Base-by-base conservation (phyloP, 2,888 invertebrate genomes). In the Sinhomidia bicolor region DNA sequence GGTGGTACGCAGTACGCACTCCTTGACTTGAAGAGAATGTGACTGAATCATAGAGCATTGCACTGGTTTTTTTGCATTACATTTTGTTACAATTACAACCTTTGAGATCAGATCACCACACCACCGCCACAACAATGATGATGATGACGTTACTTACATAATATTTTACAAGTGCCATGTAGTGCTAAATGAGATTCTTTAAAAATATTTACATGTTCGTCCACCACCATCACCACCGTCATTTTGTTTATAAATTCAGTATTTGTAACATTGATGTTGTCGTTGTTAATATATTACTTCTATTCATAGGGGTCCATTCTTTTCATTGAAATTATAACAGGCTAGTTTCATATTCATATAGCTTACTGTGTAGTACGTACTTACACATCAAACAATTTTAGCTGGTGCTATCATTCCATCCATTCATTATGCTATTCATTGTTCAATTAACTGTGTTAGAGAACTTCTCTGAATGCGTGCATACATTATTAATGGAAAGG, bases 1-100 rank as follows among this genome's bases (percentile, higher is more conserved):
- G 85, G 76, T 44, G 85, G 76, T 44, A 62, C 76, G 36, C 62
- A 62, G 20, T 80, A 26, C 76, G 26, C 36, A 36, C 36, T 36
- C 3, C 7, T 36, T 36, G 36, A 36, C 36, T 36, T 36, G 36
- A n/a, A n/a, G n/a, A n/a, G n/a, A n/a, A n/a, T n/a, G n/a, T 44
- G 9, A 36, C 23, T 2, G 5, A 62, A 23, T 3, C 12, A n/a
- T 54, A 20, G 54, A 54, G 17, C 54, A 54, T 60, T 60, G 60
- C 26, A 60, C 60, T 60, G 60, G 26, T 12, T 60, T 9, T 60
- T 12, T 26, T 60, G 17, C 12, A 47, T 26, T 32, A 54, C 29
- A 78, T 78, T n/a, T n/a, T 78, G 54, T 78, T 78, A 32, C 78
- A 78, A 54, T 54, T 68, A 36, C 32, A 23, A 29, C 3, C 36